These are phyloP conservation scores for Bilobella aurantiaca DNA, from an alignment of 1,140 invertebrate species.

Conservation along the genomic window DNA sequence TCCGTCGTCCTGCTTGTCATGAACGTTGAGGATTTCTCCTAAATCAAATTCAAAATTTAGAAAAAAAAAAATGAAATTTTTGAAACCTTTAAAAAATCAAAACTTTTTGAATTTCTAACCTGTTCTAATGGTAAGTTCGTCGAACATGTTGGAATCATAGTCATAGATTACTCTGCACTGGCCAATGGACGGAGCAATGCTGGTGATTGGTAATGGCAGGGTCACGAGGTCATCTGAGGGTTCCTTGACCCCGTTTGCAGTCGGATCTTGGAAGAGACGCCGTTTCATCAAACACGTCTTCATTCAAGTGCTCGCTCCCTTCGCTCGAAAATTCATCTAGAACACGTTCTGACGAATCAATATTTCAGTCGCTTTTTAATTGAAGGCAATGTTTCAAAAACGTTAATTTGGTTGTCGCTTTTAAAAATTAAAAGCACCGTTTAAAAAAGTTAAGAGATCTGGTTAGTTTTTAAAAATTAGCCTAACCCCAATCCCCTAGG, in stretches of 20 bases:
- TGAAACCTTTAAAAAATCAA: background rate
- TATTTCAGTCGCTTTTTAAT: background rate
- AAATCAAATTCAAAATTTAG: slow-evolving; percentile 29
- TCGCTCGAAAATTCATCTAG: slow-evolving; percentile 64
- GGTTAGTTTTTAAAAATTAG: too few species aligned
- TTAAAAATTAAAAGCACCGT: too few species aligned
- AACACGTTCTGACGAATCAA: slow-evolving; percentile 10
- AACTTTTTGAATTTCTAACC: slow-evolving; percentile 44
- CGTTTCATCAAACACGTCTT: slow-evolving; percentile 25
- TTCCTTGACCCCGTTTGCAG: slow-evolving; percentile 41
- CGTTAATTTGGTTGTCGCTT: too few species aligned
- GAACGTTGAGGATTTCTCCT: slow-evolving; percentile 77
- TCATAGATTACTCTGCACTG: slow-evolving; percentile 75
- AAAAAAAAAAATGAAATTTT: background rate
- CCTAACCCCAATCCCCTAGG: too few species aligned
- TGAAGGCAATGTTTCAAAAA: too few species aligned
- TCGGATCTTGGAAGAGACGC: background rate
- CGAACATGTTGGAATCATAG: slow-evolving; percentile 74
- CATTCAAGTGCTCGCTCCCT: slow-evolving; percentile 41
- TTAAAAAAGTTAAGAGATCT: too few species aligned
- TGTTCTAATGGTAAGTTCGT: slow-evolving; percentile 71
- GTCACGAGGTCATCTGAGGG: slow-evolving; percentile 37
- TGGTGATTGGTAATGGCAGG: background rate
- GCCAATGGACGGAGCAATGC: slow-evolving; percentile 42
- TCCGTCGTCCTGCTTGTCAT: slow-evolving; percentile 81